Evolutionary conservation across 2,113 vertebrate species (phyloP), one percentile per base, ranked within the genome.

Genomic region (Seriola rivoliana): DNA sequence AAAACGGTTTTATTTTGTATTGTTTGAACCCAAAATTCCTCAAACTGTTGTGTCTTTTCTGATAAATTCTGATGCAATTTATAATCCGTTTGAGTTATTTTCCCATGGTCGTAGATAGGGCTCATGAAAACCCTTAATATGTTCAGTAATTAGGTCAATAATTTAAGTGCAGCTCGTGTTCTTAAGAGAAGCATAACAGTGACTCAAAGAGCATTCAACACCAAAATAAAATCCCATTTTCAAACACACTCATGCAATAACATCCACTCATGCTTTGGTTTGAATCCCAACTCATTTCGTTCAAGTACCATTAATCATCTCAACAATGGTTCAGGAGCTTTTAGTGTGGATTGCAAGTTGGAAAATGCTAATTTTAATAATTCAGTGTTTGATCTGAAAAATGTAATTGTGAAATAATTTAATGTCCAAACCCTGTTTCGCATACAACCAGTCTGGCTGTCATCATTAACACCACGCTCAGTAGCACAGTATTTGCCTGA

Each of bases 281-380:
- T 84, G 68, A 81, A 82, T 75, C 25, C 67, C 23, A 60, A 40
- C 55, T 88, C 14, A 84, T 88, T 75, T 84, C 23, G 80, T 71
- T 83, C 74, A 82, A 75, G 67, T 66, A 42, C 7, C 59, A 75
- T 80, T 87, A 90, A 77, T 87, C 75, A 50, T 11, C 29, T 48
- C 40, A 71, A 59, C 54, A 86, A 59, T 60, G 70, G 58, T 21
- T 81, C 52, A 66, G 66, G 44, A 83, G 58, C 29, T 76, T 80
- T 69, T 44, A 52, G 40, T 57, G 34, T 67, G 34, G 4, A 63
- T 32, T 4, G 11, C 17, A 70, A 82, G 74, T 85, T 81, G 81
- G 70, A 83, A 78, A 74, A 83, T 81, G 58, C 71, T 77, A 34
- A 76, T 85, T 81, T 88, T 75, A 82, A 84, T 86, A 78, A 91